Base-by-base conservation (phyloP, 2,888 invertebrate species). In the Peribatodes rhomboidaria region DNA sequence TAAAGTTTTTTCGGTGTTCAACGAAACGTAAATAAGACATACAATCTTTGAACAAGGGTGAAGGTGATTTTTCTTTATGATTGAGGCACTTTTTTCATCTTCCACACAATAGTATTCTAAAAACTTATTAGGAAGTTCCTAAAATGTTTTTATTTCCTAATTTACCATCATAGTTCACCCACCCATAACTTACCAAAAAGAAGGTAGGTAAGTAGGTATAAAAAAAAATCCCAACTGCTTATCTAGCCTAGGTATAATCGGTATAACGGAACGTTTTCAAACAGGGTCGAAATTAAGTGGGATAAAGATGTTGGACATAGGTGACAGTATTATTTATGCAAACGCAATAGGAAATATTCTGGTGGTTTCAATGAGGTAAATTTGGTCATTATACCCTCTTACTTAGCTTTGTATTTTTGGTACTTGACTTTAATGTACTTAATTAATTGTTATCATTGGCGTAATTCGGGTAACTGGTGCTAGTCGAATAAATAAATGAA, bases 1-100 rank as follows among this genome's bases (percentile, higher is more conserved):
- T 1, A n/a, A 63, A 65, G 69, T 69, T 75, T 61, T 44, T 78
- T 83, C 82, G 83, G 82, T 84, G 80, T 77, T 81, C 78, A 73
- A 76, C 75, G 76, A 72, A 80, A 75, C 74, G 71, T 72, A 73
- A 76, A 75, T 65, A 53, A 31, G 16, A 8, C 22, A 14, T 37
- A 18, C 2, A 53, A 31, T 54, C 54, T 41, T 16, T 31, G 31
- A n/a, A 52, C 54, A 41, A 57, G 37, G 52, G 55, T 56, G 55
- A 60, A 69, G 57, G 61, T 33, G 13, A 53, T 22, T 18, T 10
- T 39, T 56, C 35, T 20, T 31, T 59, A 46, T 52, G 33, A 33
- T 33, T n/a, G n/a, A 46, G 14, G 47, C 14, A 31, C 14, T 27
- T 39, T 46, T 11, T 47, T 47, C 61, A 46, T 46, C 44, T 47